Conservation (phyloP, 2,888 invertebrate species). For the Archips xylosteana region DNA sequence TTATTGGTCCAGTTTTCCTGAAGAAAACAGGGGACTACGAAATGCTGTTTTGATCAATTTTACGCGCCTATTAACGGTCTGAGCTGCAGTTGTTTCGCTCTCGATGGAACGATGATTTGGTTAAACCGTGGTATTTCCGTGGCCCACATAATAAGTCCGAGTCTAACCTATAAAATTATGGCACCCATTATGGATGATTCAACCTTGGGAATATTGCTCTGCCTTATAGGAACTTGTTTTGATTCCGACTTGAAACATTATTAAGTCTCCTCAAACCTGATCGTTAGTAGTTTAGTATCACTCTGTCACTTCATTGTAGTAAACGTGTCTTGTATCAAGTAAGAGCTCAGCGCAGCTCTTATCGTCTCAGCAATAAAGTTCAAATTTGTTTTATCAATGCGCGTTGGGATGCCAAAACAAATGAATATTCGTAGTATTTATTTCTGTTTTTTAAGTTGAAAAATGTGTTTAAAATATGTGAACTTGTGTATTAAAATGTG, state of each 20-base stretch:
- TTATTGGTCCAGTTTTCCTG: too few relatives aligned
- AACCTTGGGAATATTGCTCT: slow-evolving; percentile 16
- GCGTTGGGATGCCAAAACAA: slow-evolving; percentile 5
- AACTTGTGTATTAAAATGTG: background rate
- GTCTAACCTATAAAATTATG: background rate
- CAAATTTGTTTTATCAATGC: background rate
- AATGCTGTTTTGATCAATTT: too few relatives aligned
- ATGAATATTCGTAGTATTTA: background rate
- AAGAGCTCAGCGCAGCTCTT: background rate
- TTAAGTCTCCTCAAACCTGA: slow-evolving; percentile 5
- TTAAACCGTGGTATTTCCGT: background rate
- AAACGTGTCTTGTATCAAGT: slow-evolving; percentile 26
- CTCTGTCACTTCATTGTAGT: slow-evolving; percentile 8
- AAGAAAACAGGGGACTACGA: too few relatives aligned
- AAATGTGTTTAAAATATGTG: background rate
- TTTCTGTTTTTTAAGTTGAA: background rate
- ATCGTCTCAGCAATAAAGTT: background rate
- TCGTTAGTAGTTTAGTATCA: slow-evolving; percentile 11
- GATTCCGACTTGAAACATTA: background rate
- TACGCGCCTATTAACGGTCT: too few relatives aligned
- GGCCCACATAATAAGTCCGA: slow-evolving; percentile 1
- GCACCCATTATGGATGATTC: background rate
- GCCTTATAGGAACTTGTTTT: slow-evolving; percentile 23
- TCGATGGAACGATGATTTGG: too few relatives aligned
- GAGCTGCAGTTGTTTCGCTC: too few relatives aligned